Conservation (phyloP, 2,888 invertebrate genomes). For the Thereva nobilitata region DNA sequence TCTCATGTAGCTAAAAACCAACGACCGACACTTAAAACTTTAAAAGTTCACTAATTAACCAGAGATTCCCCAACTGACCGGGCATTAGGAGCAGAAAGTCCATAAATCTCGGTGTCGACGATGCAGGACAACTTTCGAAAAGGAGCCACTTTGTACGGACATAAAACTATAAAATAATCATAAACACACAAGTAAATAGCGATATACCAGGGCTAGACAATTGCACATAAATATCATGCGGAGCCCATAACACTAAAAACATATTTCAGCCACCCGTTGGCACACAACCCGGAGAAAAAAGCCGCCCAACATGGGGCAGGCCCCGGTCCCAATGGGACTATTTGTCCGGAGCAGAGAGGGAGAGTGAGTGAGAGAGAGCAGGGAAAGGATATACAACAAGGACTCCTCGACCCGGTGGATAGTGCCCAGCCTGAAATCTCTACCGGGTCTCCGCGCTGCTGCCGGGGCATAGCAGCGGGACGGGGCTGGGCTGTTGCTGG, state of each 20-base stretch:
- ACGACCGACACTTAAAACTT: conserved; percentile 23
- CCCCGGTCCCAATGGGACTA: conserved; percentile 3
- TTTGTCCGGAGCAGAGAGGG: background rate
- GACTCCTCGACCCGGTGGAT: no score
- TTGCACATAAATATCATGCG: conserved; percentile 38
- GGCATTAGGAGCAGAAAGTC: conserved; percentile 10
- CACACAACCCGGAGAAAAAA: conserved; percentile 16
- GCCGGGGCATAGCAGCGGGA: no score
- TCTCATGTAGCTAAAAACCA: conserved; percentile 1
- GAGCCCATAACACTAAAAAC: conserved; percentile 35
- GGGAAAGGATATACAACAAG: background rate
- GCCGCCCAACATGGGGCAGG: background rate
- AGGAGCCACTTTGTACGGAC: conserved; percentile 32
- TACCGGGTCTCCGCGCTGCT: no score
- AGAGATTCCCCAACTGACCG: conserved; percentile 27
- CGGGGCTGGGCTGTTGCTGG: no score
- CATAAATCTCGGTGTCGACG: conserved; percentile 18
- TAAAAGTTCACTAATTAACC: conserved; percentile 34
- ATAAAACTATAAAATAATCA: conserved; percentile 39
- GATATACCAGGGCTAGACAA: conserved; percentile 32
- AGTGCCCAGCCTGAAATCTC: no score
- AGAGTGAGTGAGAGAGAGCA: background rate
- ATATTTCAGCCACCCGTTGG: conserved; percentile 32
- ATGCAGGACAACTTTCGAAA: conserved; percentile 5
- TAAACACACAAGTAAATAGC: conserved; percentile 37